Evolutionary conservation across 1,140 invertebrate genomes (phyloP).

Genomic region (silkworm (Bombyx mori)): ASM3026992v2 NC_085119.1:9081501-9082000

Average conservation of each 20-base stretch:
- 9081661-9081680: conserved; percentile 37
- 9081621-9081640: conserved; percentile 21
- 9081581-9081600: background rate
- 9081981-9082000: too few species aligned
- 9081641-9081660: conserved; percentile 32
- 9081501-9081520: conserved; percentile 12
- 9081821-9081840: conserved; percentile 11
- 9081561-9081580: conserved; percentile 14
- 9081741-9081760: conserved; percentile 35
- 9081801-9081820: conserved; percentile 33
- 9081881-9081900: too few species aligned
- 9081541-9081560: conserved; percentile 22
- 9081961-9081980: too few species aligned
- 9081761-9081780: conserved; percentile 18
- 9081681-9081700: conserved; percentile 25
- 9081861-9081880: too few species aligned
- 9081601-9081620: background rate
- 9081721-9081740: conserved; percentile 29
- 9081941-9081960: too few species aligned
- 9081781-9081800: conserved; percentile 63
- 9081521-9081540: conserved; percentile 29
- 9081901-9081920: too few species aligned
- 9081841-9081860: background rate
- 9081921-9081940: too few species aligned
- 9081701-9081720: conserved; percentile 27